phyloP scores from a whole-genome alignment of 1,140 invertebrate genomes.

The Telenomus remus region DNA sequence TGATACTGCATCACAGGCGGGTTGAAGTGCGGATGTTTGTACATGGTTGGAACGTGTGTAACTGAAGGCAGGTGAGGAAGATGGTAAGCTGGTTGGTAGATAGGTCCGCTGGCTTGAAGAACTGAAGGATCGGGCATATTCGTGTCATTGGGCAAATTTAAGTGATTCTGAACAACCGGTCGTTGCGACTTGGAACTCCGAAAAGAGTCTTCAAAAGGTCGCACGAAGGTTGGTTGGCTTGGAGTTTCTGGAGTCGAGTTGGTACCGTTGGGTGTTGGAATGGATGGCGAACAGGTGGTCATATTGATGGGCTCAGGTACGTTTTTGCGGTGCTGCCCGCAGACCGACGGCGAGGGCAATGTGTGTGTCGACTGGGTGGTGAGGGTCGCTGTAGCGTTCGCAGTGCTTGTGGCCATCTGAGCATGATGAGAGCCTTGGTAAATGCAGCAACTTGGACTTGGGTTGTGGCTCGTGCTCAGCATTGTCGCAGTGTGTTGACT shows the following conservation, averaged over 20 bases:
- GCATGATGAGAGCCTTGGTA: conserved; percentile 54
- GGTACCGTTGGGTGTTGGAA: conserved; percentile 29
- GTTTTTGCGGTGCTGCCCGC: conserved; percentile 50
- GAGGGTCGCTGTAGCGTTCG: conserved; percentile 51
- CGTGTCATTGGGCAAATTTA: conserved; percentile 42
- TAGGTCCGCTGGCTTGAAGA: conserved; percentile 40
- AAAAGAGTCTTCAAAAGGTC: conserved; percentile 75
- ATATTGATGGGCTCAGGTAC: conserved; percentile 19
- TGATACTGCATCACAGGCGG: conserved; percentile 47
- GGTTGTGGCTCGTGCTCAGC: conserved; percentile 59
- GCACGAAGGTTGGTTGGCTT: conserved; percentile 70
- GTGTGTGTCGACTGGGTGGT: conserved; percentile 63
- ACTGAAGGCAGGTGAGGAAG: conserved; percentile 63
- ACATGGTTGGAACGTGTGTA: conserved; percentile 64
- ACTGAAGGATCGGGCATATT: conserved; percentile 29
- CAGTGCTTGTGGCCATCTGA: conserved; percentile 23
- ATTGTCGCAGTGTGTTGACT: conserved; percentile 68
- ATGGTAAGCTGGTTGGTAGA: conserved; percentile 61
- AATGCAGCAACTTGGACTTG: conserved; percentile 59
- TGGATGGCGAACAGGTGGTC: conserved; percentile 2
- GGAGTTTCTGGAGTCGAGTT: background rate
- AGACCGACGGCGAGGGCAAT: conserved; percentile 36
- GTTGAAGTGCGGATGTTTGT: conserved; percentile 65
- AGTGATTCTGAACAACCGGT: conserved; percentile 60
- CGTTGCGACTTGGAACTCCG: conserved; percentile 64